Conservation (phyloP, 2,797 vertebrate genomes). For the Tamandua tetradactyla region DNA sequence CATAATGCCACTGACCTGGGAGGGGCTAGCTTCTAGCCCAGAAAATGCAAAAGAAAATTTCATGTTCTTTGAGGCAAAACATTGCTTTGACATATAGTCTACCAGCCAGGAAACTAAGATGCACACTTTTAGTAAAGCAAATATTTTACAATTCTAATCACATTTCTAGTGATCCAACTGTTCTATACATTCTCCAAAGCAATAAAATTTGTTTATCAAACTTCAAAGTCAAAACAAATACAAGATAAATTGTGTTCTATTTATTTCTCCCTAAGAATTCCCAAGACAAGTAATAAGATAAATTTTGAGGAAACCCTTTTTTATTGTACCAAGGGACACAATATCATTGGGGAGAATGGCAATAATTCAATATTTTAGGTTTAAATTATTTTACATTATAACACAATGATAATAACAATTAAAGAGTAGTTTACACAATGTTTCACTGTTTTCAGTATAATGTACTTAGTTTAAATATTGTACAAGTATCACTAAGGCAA, state of each 20-base stretch:
- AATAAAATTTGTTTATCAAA: neutral
- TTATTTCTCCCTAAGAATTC: neutral
- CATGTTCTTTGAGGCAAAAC: no score
- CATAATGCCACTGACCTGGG: no score
- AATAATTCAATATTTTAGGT: neutral
- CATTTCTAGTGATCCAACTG: neutral
- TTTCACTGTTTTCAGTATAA: neutral
- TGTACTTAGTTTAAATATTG: neutral
- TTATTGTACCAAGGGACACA: neutral
- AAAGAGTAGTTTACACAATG: neutral
- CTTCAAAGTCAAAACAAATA: neutral
- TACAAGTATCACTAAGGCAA: neutral
- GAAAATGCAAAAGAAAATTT: no score
- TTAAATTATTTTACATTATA: neutral
- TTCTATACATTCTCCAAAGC: neutral
- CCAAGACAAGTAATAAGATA: neutral
- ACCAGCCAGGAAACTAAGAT: no score
- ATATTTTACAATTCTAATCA: neutral
- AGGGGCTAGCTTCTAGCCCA: no score
- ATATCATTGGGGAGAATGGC: neutral
- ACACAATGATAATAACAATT: neutral
- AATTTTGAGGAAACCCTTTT: neutral
- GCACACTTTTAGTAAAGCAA: no score
- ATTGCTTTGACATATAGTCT: no score
- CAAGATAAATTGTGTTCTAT: neutral